phyloP scores from a whole-genome alignment of 2,113 vertebrate genomes.

The Psephotus haematonotus region DNA sequence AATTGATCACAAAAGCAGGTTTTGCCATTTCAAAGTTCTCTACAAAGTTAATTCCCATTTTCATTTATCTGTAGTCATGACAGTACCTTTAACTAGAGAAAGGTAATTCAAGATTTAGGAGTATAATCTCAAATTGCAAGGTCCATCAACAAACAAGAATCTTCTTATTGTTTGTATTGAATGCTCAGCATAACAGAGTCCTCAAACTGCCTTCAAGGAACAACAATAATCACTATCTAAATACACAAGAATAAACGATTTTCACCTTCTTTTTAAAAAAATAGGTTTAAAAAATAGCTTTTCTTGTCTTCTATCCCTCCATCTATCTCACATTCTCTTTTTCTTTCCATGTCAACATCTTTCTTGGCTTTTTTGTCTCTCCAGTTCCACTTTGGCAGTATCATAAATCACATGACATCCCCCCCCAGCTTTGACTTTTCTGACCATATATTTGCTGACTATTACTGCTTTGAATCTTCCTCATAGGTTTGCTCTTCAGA shows the following conservation, averaged over 20 bases:
- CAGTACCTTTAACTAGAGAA: background rate
- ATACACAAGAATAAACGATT: background rate
- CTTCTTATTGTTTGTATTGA: background rate
- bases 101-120: background rate
- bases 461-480: background rate
- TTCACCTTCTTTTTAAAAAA: background rate
- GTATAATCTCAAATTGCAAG: background rate
- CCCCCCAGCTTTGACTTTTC: background rate
- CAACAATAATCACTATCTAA: background rate
- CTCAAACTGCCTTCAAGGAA: background rate
- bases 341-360: background rate
- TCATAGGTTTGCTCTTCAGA: conserved; percentile 1
- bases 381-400: background rate
- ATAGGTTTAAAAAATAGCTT: background rate
- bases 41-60: background rate
- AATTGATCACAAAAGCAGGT: background rate
- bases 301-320: background rate
- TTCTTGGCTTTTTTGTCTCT: background rate
- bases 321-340: background rate
- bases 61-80: background rate
- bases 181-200: background rate
- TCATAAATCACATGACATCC: background rate
- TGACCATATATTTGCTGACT: conserved; percentile 35
- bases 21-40: background rate
- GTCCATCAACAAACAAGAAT: background rate